Percentiles rank a stretch among this genome's conserved stretches.
Conservation (phyloP, 2,888 invertebrate genomes). For the Cosmia pyralina region DNA sequence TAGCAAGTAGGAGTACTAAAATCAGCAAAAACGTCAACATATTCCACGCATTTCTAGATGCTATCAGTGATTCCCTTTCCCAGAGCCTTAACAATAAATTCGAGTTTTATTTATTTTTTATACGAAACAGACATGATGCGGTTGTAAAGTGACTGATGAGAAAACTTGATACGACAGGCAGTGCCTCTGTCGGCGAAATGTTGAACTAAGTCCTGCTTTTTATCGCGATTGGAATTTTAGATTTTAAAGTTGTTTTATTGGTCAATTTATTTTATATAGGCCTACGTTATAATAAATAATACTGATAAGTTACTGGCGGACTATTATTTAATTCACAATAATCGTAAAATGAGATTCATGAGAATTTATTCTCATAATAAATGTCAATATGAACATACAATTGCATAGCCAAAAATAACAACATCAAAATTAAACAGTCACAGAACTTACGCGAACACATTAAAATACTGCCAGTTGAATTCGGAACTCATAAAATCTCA, state of each 20-base stretch:
- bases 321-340: neutral
- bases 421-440: constrained; percentile 8
- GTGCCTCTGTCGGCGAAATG: constrained; percentile 25
- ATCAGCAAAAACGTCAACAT: constrained; percentile 2
- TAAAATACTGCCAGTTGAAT: neutral
- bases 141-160: constrained; percentile 40
- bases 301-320: neutral
- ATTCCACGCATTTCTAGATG: constrained; percentile 5
- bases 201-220: constrained; percentile 11
- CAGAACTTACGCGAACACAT: constrained; percentile 7
- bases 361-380: constrained; percentile 13
- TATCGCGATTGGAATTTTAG: constrained; percentile 37
- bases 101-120: constrained; percentile 45
- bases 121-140: constrained; percentile 56
- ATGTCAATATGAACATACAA: constrained; percentile 5
- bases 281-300: constrained; percentile 9
- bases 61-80: constrained; percentile 39
- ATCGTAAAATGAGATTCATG: constrained; percentile 2
- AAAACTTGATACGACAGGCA: constrained; percentile 23
- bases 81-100: constrained; percentile 28
- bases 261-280: constrained; percentile 2
- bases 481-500: neutral
- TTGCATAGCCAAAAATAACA: constrained; percentile 2
- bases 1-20: constrained; percentile 18
- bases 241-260: constrained; percentile 38